Base-by-base conservation (phyloP, 2,888 invertebrate species). In the Pheosia tremula region DNA sequence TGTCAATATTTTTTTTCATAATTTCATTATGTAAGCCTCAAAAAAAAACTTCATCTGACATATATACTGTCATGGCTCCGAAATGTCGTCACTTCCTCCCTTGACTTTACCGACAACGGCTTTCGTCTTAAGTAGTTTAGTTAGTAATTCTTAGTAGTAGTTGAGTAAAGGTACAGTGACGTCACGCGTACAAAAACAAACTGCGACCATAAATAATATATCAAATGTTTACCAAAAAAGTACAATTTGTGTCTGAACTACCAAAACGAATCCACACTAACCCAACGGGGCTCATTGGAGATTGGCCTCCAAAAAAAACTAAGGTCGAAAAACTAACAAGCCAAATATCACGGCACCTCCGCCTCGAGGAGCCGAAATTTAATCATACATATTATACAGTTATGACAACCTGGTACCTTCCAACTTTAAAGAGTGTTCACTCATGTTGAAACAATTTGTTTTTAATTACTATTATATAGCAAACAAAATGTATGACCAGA, bases 341-440 rank as follows among this genome's bases (percentile, higher is more conserved):
- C 89, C 79, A 75, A 86, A 81, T 81, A 86, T 83, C 88, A 85
- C 86, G 84, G 85, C 88, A 88, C 87, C 90, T 85, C 84, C 71
- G 90, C 90, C 90, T 80, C 82, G 84, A 83, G 90, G 86, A 86
- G 84, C 82, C 83, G 75, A 83, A 81, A 83, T 79, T 87, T 91
- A 91, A 92, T 91, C 89, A 91, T 89, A 91, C 89, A 81, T 79
- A 91, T 91, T 91, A 91, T 85, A 84, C 83, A 83, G 90, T 92
- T 91, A 90, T 91, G 91, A 91, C 90, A 86, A 83, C 81, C 83
- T 63, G 45, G 56, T 54, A 38, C 54, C 54, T 74, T 74, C 79
- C 75, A 75, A 69, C 62, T 71, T 74, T 84, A 88, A 79, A 88
- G 88, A 67, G 81, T 89, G 90, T 86, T 89, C 83, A 75, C 47